These are phyloP conservation scores for Caenorhabditis panamensis DNA, from an alignment of 2,888 invertebrate species.

Conservation along the genomic window DNA sequence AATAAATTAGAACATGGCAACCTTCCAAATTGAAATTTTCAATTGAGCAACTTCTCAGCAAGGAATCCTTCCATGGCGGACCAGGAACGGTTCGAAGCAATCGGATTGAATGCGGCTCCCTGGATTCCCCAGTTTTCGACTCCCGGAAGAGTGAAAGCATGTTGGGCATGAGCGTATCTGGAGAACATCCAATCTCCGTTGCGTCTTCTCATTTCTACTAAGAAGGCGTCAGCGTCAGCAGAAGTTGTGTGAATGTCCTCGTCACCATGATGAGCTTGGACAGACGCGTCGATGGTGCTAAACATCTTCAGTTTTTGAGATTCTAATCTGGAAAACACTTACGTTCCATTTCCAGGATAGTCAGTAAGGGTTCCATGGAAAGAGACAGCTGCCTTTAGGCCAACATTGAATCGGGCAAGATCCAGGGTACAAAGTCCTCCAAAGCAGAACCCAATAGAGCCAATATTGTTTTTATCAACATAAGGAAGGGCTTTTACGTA, in stretches of 20 bases:
- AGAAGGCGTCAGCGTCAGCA: slow-evolving; percentile 61
- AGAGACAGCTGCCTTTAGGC: slow-evolving; percentile 71
- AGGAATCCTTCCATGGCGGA: slow-evolving; percentile 70
- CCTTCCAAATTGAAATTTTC: not conserved
- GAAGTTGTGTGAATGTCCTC: slow-evolving; percentile 67
- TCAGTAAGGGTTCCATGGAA: slow-evolving; percentile 74
- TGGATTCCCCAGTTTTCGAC: slow-evolving; percentile 61
- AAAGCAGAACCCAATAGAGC: slow-evolving; percentile 76
- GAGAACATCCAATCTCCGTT: slow-evolving; percentile 72
- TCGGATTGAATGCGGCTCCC: slow-evolving; percentile 68
- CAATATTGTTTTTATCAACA: slow-evolving; percentile 68
- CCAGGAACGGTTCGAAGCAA: slow-evolving; percentile 69
- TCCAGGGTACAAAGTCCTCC: slow-evolving; percentile 76
- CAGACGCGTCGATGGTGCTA: slow-evolving; percentile 44
- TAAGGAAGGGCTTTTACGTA: slow-evolving; percentile 63
- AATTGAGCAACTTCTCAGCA: slow-evolving; percentile 57
- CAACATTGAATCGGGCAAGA: slow-evolving; percentile 72
- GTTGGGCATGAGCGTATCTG: slow-evolving; percentile 72
- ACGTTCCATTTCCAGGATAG: slow-evolving; percentile 64
- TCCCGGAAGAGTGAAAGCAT: slow-evolving; percentile 72
- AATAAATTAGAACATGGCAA: slow-evolving; percentile 7
- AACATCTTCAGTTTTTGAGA: no score
- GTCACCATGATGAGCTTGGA: slow-evolving; percentile 74
- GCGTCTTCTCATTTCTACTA: slow-evolving; percentile 70
- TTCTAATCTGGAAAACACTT: no score